These are phyloP conservation scores for Glandiceps talaboti DNA, from an alignment of 53 echinoderm and acorn worm genomes.

Conservation along the genomic window DNA sequence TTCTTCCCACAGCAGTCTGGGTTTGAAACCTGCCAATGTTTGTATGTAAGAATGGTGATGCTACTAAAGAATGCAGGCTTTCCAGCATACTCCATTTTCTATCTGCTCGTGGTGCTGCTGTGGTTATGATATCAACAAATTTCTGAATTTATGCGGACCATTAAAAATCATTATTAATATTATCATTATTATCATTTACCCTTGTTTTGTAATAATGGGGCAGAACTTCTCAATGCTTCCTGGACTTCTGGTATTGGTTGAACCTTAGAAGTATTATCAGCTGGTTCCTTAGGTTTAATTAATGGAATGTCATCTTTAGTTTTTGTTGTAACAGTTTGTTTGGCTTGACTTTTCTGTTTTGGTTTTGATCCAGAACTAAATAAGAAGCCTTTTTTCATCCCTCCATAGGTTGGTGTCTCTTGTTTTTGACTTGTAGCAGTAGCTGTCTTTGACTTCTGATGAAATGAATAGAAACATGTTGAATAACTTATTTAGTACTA, in stretches of 20 bases:
- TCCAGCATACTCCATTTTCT: too few species aligned
- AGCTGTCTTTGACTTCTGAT: too few species aligned
- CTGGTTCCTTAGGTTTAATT: constrained; percentile 53
- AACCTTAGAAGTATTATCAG: constrained; percentile 13
- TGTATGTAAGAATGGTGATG: too few species aligned
- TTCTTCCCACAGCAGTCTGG: too few species aligned
- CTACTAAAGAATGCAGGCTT: too few species aligned
- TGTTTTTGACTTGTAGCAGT: background rate
- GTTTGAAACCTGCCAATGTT: too few species aligned
- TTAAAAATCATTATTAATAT: too few species aligned
- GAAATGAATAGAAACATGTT: too few species aligned
- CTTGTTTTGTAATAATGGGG: constrained; percentile 66
- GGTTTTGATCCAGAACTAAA: constrained; percentile 30
- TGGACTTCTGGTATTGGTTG: constrained; percentile 60
- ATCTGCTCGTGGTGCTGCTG: too few species aligned
- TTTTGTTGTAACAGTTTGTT: constrained; percentile 10
- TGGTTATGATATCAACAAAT: too few species aligned
- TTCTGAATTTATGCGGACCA: too few species aligned
- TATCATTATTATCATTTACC: constrained; percentile 29
- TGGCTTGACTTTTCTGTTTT: constrained; percentile 20
- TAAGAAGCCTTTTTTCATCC: constrained; percentile 88
- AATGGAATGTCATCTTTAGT: constrained; percentile 46
- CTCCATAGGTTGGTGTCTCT: constrained; percentile 32
- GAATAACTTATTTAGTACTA: too few species aligned
- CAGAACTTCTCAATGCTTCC: constrained; percentile 47